Conservation (phyloP, 2,113 vertebrate genomes). For the Trichechus manatus region DNA sequence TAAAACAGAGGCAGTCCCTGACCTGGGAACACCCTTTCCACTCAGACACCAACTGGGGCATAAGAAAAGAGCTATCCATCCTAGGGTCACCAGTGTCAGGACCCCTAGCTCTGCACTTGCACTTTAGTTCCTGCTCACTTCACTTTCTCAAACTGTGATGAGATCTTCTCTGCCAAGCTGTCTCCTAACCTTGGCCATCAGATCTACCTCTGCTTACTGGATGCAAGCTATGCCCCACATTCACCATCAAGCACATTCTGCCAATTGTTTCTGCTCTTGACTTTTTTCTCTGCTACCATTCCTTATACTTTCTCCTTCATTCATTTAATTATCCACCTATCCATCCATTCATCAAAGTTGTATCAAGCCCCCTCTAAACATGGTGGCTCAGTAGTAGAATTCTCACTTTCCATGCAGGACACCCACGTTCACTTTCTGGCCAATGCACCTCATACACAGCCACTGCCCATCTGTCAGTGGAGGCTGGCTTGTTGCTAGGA, state of each 20-base stretch:
- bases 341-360: neutral
- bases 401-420: neutral
- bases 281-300: fast-evolving
- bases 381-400: neutral
- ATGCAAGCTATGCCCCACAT: fast-evolving
- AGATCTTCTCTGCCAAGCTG: neutral
- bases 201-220: neutral
- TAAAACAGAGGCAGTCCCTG: neutral
- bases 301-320: neutral
- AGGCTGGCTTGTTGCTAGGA: neutral
- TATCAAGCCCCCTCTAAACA: fast-evolving
- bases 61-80: neutral
- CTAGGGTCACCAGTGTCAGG: neutral
- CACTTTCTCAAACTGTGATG: neutral
- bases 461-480: neutral
- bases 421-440: neutral
- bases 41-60: fast-evolving
- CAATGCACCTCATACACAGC: neutral
- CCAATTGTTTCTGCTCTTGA: fast-evolving
- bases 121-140: fast-evolving
- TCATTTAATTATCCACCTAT: too few species aligned
- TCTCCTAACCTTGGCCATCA: neutral
- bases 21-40: fast-evolving
- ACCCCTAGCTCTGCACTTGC: fast-evolving
- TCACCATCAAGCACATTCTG: fast-evolving